phyloP scores from a whole-genome alignment of 37 sponge, comb jelly and placozoan genomes.

The Dysidea cf. avara region DNA sequence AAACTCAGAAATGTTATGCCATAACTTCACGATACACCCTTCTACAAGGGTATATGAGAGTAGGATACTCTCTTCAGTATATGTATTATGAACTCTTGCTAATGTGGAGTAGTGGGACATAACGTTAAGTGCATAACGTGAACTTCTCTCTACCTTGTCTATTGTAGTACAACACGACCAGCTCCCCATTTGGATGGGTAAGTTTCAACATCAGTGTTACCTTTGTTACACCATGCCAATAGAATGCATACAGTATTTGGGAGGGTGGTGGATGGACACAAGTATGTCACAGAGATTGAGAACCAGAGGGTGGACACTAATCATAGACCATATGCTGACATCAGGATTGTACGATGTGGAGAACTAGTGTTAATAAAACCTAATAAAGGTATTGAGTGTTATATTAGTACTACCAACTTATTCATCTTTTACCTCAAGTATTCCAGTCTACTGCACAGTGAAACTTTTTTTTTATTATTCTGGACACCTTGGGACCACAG shows the following conservation, averaged over 20 bases:
- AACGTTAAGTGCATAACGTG: too few relatives aligned
- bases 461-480: not conserved
- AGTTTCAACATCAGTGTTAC: constrained; percentile 19
- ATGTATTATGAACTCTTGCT: too few relatives aligned
- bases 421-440: too few relatives aligned
- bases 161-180: constrained; percentile 76
- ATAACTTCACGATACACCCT: too few relatives aligned
- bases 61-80: too few relatives aligned
- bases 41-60: too few relatives aligned
- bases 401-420: too few relatives aligned
- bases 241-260: constrained; percentile 98
- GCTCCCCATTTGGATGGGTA: constrained; percentile 91
- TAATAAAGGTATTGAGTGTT: too few relatives aligned
- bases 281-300: constrained; percentile 85
- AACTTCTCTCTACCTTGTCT: not conserved
- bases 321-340: constrained; percentile 85
- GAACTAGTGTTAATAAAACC: constrained; percentile 69
- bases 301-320: constrained; percentile 79
- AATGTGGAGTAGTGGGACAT: too few relatives aligned
- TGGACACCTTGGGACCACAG: not conserved
- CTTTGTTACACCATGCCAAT: constrained; percentile 1
- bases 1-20: too few relatives aligned
- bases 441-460: too few relatives aligned
- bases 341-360: constrained; percentile 83
- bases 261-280: constrained; percentile 72